Percentiles rank a stretch among this genome's conserved stretches.
phyloP scores from a whole-genome alignment of 35 echinoderm and acorn worm genomes.

The Apostichopus californicus region DNA sequence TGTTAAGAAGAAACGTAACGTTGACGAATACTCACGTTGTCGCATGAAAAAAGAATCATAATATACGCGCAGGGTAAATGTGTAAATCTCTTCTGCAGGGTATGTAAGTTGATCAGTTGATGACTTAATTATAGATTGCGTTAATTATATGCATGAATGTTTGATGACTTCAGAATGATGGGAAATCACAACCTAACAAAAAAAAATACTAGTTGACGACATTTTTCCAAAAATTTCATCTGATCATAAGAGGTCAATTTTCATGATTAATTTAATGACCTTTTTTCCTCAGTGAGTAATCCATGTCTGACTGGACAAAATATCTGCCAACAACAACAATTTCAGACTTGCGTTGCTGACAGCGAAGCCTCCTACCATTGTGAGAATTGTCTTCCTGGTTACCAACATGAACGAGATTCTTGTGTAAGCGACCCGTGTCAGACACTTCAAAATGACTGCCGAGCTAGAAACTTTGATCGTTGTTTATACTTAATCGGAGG shows the following conservation, averaged over 20 bases:
- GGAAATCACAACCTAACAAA: neutral
- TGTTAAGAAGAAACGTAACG: too few species aligned
- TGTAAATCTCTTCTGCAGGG: too few species aligned
- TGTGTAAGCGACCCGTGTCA: conserved; percentile 22
- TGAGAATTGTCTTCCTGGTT: conserved; percentile 30
- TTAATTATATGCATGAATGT: too few species aligned
- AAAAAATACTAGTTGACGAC: neutral
- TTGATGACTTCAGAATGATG: neutral
- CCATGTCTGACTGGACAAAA: neutral
- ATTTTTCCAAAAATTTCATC: neutral
- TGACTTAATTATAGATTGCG: neutral
- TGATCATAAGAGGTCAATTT: neutral
- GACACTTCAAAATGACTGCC: neutral
- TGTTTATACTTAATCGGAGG: neutral
- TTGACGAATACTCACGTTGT: too few species aligned
- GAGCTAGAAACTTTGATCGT: conserved; percentile 25
- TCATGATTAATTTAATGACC: neutral
- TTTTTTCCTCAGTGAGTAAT: neutral
- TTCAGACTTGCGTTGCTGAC: conserved; percentile 13
- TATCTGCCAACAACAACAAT: conserved; percentile 1
- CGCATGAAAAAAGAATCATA: too few species aligned
- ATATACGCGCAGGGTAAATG: too few species aligned
- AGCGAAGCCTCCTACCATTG: neutral
- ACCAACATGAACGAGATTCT: neutral
- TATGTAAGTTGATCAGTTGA: neutral